phyloP scores from a whole-genome alignment of 2,797 vertebrate genomes.

The Oryzias dopingdopingensis region DNA sequence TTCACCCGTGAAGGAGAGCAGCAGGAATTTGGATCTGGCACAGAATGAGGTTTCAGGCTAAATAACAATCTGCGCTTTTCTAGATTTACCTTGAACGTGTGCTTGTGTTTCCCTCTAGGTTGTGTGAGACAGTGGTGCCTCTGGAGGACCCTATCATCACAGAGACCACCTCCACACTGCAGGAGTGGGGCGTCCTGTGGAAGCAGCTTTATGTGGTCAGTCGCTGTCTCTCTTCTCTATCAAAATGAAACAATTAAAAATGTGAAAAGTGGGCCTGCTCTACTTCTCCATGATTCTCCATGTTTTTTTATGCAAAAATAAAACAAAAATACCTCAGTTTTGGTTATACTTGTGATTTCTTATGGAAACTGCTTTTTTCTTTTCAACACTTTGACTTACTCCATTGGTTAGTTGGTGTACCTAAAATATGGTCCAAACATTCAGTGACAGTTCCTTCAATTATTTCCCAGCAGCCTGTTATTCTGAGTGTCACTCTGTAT shows the following conservation, averaged over 20 bases:
- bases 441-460: conserved; percentile 40
- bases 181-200: conserved; percentile 97
- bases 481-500: conserved; percentile 45
- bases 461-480: conserved; percentile 34
- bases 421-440: conserved; percentile 29
- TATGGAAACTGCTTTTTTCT: conserved; percentile 20
- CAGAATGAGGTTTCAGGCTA: not conserved
- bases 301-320: not conserved
- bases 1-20: not conserved
- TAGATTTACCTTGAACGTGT: conserved; percentile 12
- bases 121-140: conserved; percentile 95
- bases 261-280: not conserved
- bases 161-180: conserved; percentile 94
- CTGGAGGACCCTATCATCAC: conserved; percentile 96
- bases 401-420: conserved; percentile 16
- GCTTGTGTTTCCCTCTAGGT: conserved; percentile 70
- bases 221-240: conserved; percentile 31
- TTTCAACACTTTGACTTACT: conserved; percentile 31
- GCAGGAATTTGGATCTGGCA: not conserved
- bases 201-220: conserved; percentile 99
- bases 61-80: not conserved
- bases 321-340: conserved; percentile 21
- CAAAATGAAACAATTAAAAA: conserved; percentile 40
- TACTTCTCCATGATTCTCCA: too few relatives aligned
- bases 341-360: conserved; percentile 45